These are phyloP conservation scores for Leptinotarsa tumamoca DNA, from an alignment of 2,888 invertebrate species.

Conservation along the genomic window DNA sequence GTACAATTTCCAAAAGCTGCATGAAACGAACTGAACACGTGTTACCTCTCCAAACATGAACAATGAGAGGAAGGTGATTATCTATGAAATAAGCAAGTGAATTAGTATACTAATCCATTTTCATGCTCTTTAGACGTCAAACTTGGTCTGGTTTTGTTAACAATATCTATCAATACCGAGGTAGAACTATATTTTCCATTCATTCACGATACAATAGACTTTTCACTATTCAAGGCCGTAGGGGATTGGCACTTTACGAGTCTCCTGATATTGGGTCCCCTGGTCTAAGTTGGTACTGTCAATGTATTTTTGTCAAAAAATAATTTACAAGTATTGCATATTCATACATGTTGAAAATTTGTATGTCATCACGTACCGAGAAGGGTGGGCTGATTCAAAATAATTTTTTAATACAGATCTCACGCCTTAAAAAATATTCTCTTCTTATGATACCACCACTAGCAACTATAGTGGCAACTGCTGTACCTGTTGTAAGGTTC, in stretches of 20 bases:
- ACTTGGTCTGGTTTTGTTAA: slow-evolving; percentile 17
- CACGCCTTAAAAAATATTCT: too few relatives aligned
- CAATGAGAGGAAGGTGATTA: slow-evolving; percentile 18
- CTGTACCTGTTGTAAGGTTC: too few relatives aligned
- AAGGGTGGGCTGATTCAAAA: too few relatives aligned
- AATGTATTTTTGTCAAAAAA: background rate
- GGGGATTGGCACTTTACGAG: background rate
- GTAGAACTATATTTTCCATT: slow-evolving; percentile 14
- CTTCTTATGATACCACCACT: too few relatives aligned
- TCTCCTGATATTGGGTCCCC: background rate
- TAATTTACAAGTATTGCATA: background rate
- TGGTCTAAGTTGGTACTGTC: background rate
- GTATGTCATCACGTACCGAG: too few relatives aligned
- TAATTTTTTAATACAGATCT: too few relatives aligned
- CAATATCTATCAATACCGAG: slow-evolving; percentile 20
- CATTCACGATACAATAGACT: slow-evolving; percentile 14
- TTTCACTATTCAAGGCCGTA: background rate
- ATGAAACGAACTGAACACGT: slow-evolving; percentile 6
- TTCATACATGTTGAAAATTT: background rate
- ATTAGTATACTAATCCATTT: slow-evolving; percentile 28
- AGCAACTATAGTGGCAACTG: too few relatives aligned
- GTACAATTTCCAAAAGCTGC: background rate
- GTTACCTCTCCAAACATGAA: slow-evolving; percentile 21
- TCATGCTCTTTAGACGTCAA: slow-evolving; percentile 16
- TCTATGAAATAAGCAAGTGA: slow-evolving; percentile 25